Conservation (phyloP, 2,888 invertebrate genomes). For the Endotricha flammealis region DNA sequence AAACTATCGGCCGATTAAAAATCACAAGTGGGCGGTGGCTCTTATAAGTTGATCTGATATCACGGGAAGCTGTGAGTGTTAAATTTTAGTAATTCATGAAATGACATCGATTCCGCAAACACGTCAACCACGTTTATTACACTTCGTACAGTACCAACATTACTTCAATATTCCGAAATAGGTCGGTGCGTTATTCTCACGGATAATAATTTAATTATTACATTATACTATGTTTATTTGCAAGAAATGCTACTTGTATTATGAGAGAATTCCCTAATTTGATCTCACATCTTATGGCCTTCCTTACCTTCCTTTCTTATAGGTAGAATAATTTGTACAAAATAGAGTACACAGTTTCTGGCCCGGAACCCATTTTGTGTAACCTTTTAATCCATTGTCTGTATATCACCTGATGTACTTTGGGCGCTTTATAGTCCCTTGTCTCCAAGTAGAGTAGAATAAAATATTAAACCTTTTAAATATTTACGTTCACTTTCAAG, state of each 20-base stretch:
- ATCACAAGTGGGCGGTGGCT: too few relatives aligned
- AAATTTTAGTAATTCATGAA: too few relatives aligned
- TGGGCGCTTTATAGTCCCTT: not conserved
- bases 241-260: not conserved
- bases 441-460: conserved; percentile 1
- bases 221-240: not conserved
- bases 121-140: not conserved
- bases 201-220: not conserved
- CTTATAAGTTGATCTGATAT: too few relatives aligned
- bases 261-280: not conserved
- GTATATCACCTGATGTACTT: conserved; percentile 9
- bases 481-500: conserved; percentile 4
- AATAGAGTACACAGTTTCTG: not conserved
- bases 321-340: not conserved
- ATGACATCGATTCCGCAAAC: not conserved
- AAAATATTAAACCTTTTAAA: conserved; percentile 8
- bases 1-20: too few relatives aligned
- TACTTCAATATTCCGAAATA: not conserved
- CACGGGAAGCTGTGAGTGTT: too few relatives aligned
- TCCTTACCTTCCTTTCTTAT: too few relatives aligned
- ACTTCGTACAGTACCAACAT: too few relatives aligned
- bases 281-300: not conserved
- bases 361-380: conserved; percentile 1
- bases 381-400: conserved; percentile 8
- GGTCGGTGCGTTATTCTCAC: not conserved